Base-by-base conservation (phyloP, 2,888 invertebrate species). In the Rhodophaea formosa region DNA sequence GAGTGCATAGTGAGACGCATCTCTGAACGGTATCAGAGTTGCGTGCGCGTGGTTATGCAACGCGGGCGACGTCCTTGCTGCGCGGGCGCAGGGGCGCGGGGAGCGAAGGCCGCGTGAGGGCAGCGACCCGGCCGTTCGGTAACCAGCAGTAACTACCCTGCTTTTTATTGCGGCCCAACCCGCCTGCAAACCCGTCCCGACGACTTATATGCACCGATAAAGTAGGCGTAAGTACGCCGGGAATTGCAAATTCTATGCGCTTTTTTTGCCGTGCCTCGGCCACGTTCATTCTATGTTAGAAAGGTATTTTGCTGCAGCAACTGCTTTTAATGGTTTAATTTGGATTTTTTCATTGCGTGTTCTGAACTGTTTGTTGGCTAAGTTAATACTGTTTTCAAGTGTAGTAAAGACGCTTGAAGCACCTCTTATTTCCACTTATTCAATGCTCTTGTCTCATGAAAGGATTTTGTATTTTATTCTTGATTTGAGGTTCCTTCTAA, bases 11-110 rank as follows among this genome's bases (percentile, higher is more conserved):
- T 63, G 56, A 60, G 66, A 74, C 72, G 71, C 75, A 75, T 77
- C 77, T 74, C 70, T 68, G 75, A 82, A 86, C 86, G 87, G 87
- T 85, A 86, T 78, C 80, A 70, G 70, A 63, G 71, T 82, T 84
- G 86, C 86, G 82, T 84, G 86, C 80, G 76, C 71, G 66, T 72
- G 80, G 84, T 89, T 89, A 89, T 87, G 89, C 86, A 89, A 89
- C 77, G 69, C 79, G 78, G 76, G 80, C 80, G 84, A 78, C 88
- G 89, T 88, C 89, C 89, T 89, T 90, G 84, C 77, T 66, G 66
- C 70, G 43, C 72, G 71, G 68, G 64, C 66, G 70, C 65, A 70
- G 72, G 72, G 72, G 74, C 74, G 71, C 75, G 73, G 71, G 78
- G 79, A 74, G 68, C 81, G 88, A 88, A 87, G 89, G 88, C 87